Base-by-base conservation (phyloP, 2,888 invertebrate species). In the Hyposoter didymator region DNA sequence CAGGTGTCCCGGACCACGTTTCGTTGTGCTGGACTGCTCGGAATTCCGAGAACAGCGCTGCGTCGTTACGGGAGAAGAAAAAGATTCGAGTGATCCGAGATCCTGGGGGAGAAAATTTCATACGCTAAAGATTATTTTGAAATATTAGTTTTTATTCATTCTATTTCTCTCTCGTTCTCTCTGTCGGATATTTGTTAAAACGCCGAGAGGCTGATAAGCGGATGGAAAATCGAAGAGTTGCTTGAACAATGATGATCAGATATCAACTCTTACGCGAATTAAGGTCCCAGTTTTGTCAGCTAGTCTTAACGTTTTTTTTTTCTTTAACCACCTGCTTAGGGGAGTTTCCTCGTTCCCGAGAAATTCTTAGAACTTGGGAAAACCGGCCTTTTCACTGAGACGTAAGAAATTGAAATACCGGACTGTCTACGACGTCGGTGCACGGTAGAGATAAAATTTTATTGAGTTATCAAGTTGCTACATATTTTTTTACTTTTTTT, bases 1-100 rank as follows among this genome's bases (percentile, higher is more conserved):
- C 80, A 84, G 81, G 49, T 81, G 72, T 66, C 80, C 39, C 47
- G 67, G 66, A 73, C 39, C 3, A 55, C 70, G 22, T 81, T 76
- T 73, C 81, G 84, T 59, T 70, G 66, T 52, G 35, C 72, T 12
- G 19, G 72, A 76, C 59, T 67, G 52, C 59, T 67, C 67, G 66
- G 45, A 5, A 81, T 84, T 59, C 76, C 67, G 55, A 76, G 67
- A 28, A 69, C 76, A 5, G 55, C 75, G 17, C 66, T 76, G 6
- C 70, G 52, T n/a, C 76, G 70, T 39, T 59, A 76, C 32, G 70
- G 72, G 66, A 80, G 76, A 76, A 72, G 35, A 55, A 59, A 81
- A 49, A 67, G 64, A 52, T 76, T 72, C 32, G 55, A 64, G 47
- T n/a, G 32, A 70, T 78, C 45, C 28, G 17, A 78, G 69, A 66